Evolutionary conservation across 2,113 vertebrate species (phyloP), one percentile per base, ranked within the genome.

Genomic region (Oophaga pumilio): DNA sequence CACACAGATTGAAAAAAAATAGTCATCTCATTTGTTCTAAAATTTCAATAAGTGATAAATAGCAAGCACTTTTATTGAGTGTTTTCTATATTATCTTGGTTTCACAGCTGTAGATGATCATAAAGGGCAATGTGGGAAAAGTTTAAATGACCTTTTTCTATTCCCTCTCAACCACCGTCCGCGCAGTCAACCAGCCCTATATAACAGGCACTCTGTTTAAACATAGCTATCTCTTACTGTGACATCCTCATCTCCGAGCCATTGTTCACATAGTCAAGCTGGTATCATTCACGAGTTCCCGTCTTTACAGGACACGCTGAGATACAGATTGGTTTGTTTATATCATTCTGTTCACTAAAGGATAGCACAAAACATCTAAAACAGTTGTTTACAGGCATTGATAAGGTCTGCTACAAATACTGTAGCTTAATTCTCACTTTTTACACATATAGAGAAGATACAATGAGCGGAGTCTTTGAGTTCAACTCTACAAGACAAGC

Each of bases 171-270:
- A 78, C 53, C 78, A 83, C 43, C 53, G 0, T 79, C 20, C 28
- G 28, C 22, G 33, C 76, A 69, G 66, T 80, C 71, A 80, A 80
- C 73, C 76, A 71, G 77, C 52, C 56, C 43, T 57, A 66, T 66
- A 57, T 81, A 64, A 11, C 76, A 80, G 60, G 64, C 73, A 59
- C 50, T 53, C 85, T 81, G 77, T 87, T 87, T 80, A 87, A 80
- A 87, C 85, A 87, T 52, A 69, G 49, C 85, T 87, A 80, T 87
- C 85, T 87, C 76, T 81, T 49, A 80, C 52, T 22, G 85, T 33
- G 62, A 69, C 52, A 80, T 69, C 52, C 76, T 68, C 50, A 64
- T 77, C 84, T 77, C 53, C 22, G 17, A 33, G 50, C 53, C 83
- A 85, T 85, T 85, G 83, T 85, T 59, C 83, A 74, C 20, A 17